Evolutionary conservation across 2,797 vertebrate species (phyloP), one percentile per base, ranked within the genome.

Genomic region (Coccyzus lansbergi): DNA sequence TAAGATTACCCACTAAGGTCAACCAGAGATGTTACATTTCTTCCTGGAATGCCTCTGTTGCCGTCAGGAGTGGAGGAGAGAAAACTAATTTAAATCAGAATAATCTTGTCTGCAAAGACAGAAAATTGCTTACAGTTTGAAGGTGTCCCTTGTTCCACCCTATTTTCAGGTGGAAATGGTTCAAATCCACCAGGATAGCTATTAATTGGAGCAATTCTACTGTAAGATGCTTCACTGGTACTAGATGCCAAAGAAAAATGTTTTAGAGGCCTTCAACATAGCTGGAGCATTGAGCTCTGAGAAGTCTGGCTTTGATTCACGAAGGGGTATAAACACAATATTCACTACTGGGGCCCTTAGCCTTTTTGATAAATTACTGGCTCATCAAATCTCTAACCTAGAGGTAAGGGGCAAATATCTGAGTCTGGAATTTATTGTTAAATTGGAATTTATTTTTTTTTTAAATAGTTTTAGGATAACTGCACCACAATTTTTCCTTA

Each of bases 241-340:
- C 68, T 85, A 62, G 49, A 58, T 79, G 90, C 92, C 86, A 94
- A 92, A 88, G 60, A 60, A 94, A 90, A 94, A 83, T 49, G 25
- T 63, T 92, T 94, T 94, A 74, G 83, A 93, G 86, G 49, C 60
- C 74, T 89, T 83, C 81, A 70, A 36, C 71, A 70, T 74, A 93
- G 86, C 88, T 90, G 78, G 56, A 84, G 33, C 48, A 79, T 56
- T 85, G 48, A 75, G 36, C 46, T 85, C 82, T 67, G 63, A 85
- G n/a, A 83, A 89, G 64, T 36, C 60, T 95, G 86, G 72, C 76
- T 90, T 88, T 62, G 38, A 83, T 78, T 92, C 83, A 76, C 79
- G 49, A 60, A 86, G 83, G 58, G 34, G 69, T 89, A n/a, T 88
- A 74, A 89, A 33, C 83, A 64, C 44, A 80, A 26, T 38, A 38